phyloP scores from a whole-genome alignment of 2,113 vertebrate genomes.

The Emydura subglobosa region DNA sequence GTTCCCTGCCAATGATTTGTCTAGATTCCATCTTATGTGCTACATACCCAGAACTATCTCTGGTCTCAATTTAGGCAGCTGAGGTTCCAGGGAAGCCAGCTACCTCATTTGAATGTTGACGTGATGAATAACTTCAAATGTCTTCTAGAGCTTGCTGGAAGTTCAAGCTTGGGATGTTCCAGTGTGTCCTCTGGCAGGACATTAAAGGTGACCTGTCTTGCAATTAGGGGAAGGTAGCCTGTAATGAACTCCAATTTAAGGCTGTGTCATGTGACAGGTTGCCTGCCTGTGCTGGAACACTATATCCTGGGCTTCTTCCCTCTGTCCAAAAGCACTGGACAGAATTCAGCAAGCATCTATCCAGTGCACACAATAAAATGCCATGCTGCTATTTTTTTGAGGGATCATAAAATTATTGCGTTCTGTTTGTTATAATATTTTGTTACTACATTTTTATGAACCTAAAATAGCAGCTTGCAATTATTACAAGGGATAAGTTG shows the following conservation, averaged over 20 bases:
- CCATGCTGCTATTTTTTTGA: conserved; percentile 52
- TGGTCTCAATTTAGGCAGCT: neutral
- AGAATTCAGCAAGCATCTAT: fast-evolving
- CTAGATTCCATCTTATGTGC: neutral
- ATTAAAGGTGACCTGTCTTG: conserved; percentile 50
- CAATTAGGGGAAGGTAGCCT: conserved; percentile 37
- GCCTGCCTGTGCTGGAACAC: neutral
- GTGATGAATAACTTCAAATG: neutral
- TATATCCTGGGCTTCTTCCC: neutral
- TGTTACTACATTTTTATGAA: conserved; percentile 70
- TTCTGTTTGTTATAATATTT: conserved; percentile 31
- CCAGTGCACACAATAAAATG: neutral
- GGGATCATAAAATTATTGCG: conserved; percentile 49
- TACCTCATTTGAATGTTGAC: neutral
- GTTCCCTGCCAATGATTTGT: conserved; percentile 4
- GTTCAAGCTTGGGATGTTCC: neutral
- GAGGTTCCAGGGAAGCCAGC: neutral
- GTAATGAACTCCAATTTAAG: conserved; percentile 31
- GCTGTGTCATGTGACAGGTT: neutral
- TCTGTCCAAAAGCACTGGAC: neutral
- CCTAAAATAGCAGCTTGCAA: conserved; percentile 65
- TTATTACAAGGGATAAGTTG: conserved; percentile 72
- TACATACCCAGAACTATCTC: neutral
- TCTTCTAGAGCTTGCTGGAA: neutral
- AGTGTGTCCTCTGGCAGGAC: conserved; percentile 50